phyloP scores from a whole-genome alignment of 2,797 vertebrate genomes.

The Steatocranus sp. region DNA sequence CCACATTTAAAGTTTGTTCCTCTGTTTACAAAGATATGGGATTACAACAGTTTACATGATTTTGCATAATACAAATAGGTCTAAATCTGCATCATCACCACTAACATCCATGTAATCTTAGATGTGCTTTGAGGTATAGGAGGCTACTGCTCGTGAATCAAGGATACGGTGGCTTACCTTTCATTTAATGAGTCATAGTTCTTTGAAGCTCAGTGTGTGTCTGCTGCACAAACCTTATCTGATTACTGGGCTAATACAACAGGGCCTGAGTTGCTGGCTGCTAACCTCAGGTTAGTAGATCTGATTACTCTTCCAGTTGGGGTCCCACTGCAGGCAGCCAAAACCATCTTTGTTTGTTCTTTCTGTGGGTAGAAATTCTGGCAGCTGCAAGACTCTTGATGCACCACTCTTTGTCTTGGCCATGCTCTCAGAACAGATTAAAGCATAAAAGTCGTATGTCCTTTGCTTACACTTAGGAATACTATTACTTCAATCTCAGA shows the following conservation, averaged over 20 bases:
- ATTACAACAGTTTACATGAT: neutral
- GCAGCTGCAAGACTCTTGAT: conserved; percentile 54
- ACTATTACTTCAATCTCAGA: conserved; percentile 46
- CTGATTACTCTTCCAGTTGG: conserved; percentile 63
- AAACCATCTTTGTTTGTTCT: conserved; percentile 65
- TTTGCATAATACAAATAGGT: neutral
- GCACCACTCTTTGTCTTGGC: conserved; percentile 53
- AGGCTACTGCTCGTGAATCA: conserved; percentile 12
- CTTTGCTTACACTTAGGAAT: conserved; percentile 35
- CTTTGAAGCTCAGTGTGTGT: conserved; percentile 68
- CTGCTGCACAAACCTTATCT: conserved; percentile 70
- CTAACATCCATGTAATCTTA: conserved; percentile 28
- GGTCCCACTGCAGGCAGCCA: conserved; percentile 57
- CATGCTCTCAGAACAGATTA: conserved; percentile 55
- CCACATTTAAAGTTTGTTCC: neutral
- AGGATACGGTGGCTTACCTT: conserved; percentile 57
- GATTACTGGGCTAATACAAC: conserved; percentile 65
- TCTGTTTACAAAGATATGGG: neutral
- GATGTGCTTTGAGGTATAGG: conserved; percentile 13
- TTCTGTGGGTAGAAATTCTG: conserved; percentile 52
- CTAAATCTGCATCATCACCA: conserved; percentile 5
- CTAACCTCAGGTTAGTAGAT: conserved; percentile 55
- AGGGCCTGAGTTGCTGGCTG: conserved; percentile 45
- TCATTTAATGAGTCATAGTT: conserved; percentile 62
- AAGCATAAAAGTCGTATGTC: conserved; percentile 42